Evolutionary conservation across 1,140 invertebrate species (phyloP).

Genomic region (Papilio aristodemus): DNA sequence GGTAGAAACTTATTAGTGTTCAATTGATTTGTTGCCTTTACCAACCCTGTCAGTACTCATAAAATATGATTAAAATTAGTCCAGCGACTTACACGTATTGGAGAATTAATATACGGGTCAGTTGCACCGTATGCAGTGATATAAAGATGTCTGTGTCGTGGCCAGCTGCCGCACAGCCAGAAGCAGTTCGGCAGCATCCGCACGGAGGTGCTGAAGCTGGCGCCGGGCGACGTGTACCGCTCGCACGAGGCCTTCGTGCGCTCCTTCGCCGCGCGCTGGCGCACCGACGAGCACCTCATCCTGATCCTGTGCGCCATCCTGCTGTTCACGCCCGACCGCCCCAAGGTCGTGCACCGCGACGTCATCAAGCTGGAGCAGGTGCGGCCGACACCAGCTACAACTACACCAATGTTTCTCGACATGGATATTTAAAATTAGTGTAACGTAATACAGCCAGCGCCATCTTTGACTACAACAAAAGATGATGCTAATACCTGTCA

Average conservation of each 20-base stretch:
- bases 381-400: neutral
- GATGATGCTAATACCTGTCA: too few species aligned
- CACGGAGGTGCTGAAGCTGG: constrained; percentile 92
- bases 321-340: constrained; percentile 91
- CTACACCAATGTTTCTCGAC: too few species aligned
- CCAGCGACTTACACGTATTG: too few species aligned
- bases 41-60: too few species aligned
- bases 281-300: constrained; percentile 92
- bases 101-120: too few species aligned
- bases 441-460: too few species aligned
- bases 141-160: constrained; percentile 3
- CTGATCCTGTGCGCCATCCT: constrained; percentile 94
- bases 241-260: constrained; percentile 90
- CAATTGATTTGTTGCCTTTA: too few species aligned
- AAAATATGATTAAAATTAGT: too few species aligned
- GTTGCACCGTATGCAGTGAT: too few species aligned
- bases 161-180: constrained; percentile 87
- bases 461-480: too few species aligned
- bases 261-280: constrained; percentile 89
- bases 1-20: constrained; percentile 69
- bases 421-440: too few species aligned
- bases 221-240: constrained; percentile 91
- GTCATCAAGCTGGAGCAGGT: constrained; percentile 92
- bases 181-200: constrained; percentile 87
- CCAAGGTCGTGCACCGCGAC: constrained; percentile 90